A percentile compares a stretch with the other conserved stretches of the same genome.
Evolutionary conservation across 2,797 vertebrate genomes (phyloP).

Genomic region (Poeciliopsis gracilis): DNA sequence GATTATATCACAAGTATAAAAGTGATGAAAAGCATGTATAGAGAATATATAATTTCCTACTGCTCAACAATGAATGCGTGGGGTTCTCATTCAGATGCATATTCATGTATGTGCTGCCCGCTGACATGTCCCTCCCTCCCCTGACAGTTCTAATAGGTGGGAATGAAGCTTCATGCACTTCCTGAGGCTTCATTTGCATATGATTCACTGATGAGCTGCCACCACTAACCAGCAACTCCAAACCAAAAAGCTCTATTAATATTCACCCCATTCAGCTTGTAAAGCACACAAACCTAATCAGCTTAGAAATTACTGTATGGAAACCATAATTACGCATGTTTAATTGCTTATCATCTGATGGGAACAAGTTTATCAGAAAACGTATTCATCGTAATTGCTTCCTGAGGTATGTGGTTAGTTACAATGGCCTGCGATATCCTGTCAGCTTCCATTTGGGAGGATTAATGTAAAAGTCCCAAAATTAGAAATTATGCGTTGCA

Average conservation of each 20-base stretch:
- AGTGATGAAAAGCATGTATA: conserved; percentile 13
- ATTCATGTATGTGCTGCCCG: conserved; percentile 38
- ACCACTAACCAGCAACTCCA: conserved; percentile 69
- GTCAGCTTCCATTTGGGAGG: conserved; percentile 75
- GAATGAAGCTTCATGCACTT: conserved; percentile 75
- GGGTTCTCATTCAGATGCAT: conserved; percentile 33
- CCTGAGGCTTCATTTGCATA: conserved; percentile 78
- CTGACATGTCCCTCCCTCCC: conserved; percentile 67
- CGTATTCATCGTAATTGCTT: conserved; percentile 82
- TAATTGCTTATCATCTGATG: conserved; percentile 84
- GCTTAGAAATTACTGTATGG: conserved; percentile 82
- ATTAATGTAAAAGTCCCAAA: conserved; percentile 78
- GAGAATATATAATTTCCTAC: conserved; percentile 47
- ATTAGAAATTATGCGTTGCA: conserved; percentile 68
- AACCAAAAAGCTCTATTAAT: conserved; percentile 76
- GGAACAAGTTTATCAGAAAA: conserved; percentile 85
- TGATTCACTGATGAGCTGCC: conserved; percentile 77
- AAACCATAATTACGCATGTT: conserved; percentile 82
- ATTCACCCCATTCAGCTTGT: conserved; percentile 78
- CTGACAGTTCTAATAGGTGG: conserved; percentile 71
- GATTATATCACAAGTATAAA: conserved; percentile 23
- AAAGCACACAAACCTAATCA: conserved; percentile 83
- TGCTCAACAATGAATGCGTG: conserved; percentile 33
- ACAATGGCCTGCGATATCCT: conserved; percentile 72
- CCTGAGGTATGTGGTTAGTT: conserved; percentile 72